phyloP scores from a whole-genome alignment of 2,113 vertebrate genomes.

The Phycodurus eques region DNA sequence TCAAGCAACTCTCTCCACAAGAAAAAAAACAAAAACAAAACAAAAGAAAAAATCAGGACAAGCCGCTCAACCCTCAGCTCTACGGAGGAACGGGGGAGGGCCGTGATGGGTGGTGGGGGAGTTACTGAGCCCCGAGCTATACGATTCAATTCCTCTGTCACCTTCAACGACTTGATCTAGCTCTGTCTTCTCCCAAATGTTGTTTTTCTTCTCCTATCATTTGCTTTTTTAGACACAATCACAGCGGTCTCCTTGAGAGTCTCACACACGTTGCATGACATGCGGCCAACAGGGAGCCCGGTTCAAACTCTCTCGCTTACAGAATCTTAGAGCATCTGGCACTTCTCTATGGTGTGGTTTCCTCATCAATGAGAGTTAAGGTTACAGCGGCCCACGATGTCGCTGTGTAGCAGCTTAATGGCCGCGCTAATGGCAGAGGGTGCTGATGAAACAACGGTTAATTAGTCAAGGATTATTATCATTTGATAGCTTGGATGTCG shows the following conservation, averaged over 20 bases:
- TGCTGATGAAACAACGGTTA: constrained; percentile 32
- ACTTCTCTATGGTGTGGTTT: constrained; percentile 63
- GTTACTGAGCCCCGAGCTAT: constrained; percentile 68
- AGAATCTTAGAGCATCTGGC: constrained; percentile 70
- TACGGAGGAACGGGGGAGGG: constrained; percentile 63
- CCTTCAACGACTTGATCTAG: constrained; percentile 61
- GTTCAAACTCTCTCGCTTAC: constrained; percentile 58
- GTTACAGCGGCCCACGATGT: constrained; percentile 61
- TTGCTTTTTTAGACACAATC: constrained; percentile 73
- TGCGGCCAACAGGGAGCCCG: constrained; percentile 72
- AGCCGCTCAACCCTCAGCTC: constrained; percentile 77
- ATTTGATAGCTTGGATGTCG: constrained; percentile 40
- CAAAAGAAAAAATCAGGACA: constrained; percentile 69
- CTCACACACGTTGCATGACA: constrained; percentile 78
- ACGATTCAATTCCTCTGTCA: constrained; percentile 74
- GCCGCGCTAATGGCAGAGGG: constrained; percentile 51
- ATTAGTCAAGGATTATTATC: constrained; percentile 7
- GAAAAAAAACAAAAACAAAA: constrained; percentile 13
- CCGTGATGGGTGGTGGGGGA: constrained; percentile 61
- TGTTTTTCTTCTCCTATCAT: constrained; percentile 56
- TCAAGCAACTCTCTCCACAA: constrained; percentile 80
- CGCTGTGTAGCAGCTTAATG: constrained; percentile 64
- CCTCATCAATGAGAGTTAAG: constrained; percentile 66
- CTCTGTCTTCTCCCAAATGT: constrained; percentile 68
- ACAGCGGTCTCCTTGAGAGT: constrained; percentile 60